phyloP scores from a whole-genome alignment of 1,140 invertebrate genomes.

The Drosophila tropicalis region DNA sequence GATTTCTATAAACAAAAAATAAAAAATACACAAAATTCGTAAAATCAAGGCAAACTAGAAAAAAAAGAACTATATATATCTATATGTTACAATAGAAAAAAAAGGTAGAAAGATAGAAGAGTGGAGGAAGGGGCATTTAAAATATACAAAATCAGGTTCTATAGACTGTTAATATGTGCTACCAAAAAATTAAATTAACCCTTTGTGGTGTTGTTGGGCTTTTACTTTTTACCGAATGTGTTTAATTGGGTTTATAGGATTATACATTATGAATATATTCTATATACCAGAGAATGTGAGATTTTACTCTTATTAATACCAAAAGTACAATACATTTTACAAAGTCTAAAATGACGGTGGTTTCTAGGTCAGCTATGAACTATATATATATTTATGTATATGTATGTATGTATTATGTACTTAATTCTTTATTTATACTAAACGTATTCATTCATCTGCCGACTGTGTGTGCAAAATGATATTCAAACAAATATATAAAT shows the following conservation, averaged over 20 bases:
- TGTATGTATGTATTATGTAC: constrained; percentile 25
- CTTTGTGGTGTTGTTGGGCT: neutral
- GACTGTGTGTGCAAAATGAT: neutral
- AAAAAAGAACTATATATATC: neutral
- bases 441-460: constrained; percentile 1
- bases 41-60: constrained; percentile 12
- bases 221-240: neutral
- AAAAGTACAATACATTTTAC: constrained; percentile 70
- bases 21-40: constrained; percentile 51
- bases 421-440: constrained; percentile 35
- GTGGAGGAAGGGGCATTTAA: neutral
- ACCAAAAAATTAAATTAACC: constrained; percentile 11
- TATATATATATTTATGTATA: constrained; percentile 28
- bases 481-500: neutral
- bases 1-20: neutral
- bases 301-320: constrained; percentile 21
- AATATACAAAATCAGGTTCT: neutral
- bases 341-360: constrained; percentile 80
- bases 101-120: neutral
- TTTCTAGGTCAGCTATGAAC: constrained; percentile 76
- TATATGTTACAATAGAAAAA: constrained; percentile 29
- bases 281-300: constrained; percentile 3
- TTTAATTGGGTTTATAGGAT: neutral
- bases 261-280: constrained; percentile 4
- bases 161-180: constrained; percentile 1